A percentile compares a stretch with the other conserved stretches of the same genome.
phyloP scores from a whole-genome alignment of 2,888 invertebrate genomes.

The Dasysyrphus albostriatus region DNA sequence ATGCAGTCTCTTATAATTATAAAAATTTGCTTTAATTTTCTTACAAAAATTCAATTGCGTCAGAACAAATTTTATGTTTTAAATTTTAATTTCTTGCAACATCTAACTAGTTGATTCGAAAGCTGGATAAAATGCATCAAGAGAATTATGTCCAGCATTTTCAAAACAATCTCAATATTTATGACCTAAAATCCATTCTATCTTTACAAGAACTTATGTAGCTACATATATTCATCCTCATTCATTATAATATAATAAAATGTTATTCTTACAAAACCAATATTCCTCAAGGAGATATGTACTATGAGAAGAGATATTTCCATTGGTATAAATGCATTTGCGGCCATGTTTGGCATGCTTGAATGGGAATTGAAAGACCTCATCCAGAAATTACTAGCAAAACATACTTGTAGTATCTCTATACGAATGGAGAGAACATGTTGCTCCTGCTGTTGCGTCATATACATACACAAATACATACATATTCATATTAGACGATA shows the following conservation, averaged over 20 bases:
- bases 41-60: background rate
- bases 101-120: background rate
- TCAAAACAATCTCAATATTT: background rate
- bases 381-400: slow-evolving; percentile 50
- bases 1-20: no score
- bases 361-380: slow-evolving; percentile 53
- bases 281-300: slow-evolving; percentile 16
- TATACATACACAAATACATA: background rate
- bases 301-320: slow-evolving; percentile 2
- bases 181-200: background rate
- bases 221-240: background rate
- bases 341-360: slow-evolving; percentile 61
- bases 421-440: slow-evolving; percentile 28
- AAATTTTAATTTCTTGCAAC: background rate
- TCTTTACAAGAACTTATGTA: background rate
- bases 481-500: background rate
- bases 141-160: background rate
- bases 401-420: slow-evolving; percentile 19
- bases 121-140: background rate
- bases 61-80: background rate
- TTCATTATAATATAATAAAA: slow-evolving; percentile 16
- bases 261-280: slow-evolving; percentile 29
- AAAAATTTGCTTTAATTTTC: no score
- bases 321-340: slow-evolving; percentile 46
- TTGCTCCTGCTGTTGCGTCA: slow-evolving; percentile 64